Conservation (phyloP, 2,888 invertebrate species). For the Erebia aethiops region DNA sequence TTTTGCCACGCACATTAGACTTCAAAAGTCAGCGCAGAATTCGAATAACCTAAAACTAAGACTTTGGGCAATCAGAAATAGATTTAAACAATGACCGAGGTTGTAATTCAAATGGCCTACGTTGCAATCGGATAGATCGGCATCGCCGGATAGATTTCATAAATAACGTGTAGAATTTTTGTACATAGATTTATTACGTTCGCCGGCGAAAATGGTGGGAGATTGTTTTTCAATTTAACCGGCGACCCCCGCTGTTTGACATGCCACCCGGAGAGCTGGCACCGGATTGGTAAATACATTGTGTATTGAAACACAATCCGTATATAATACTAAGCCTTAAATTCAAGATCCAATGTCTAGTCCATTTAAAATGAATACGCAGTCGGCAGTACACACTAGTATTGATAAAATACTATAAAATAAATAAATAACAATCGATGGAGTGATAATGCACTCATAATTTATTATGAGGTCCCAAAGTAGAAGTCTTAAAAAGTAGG, state of each 20-base stretch:
- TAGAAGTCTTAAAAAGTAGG: no score
- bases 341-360: constrained; percentile 23
- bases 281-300: constrained; percentile 52
- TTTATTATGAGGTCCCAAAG: no score
- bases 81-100: constrained; percentile 11
- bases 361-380: background rate
- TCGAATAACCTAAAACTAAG: no score
- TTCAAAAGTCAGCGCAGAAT: no score
- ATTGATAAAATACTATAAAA: background rate
- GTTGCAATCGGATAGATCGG: constrained; percentile 64
- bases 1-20: no score
- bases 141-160: constrained; percentile 76
- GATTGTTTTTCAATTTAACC: constrained; percentile 84
- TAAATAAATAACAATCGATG: no score
- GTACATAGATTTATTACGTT: constrained; percentile 83
- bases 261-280: constrained; percentile 67
- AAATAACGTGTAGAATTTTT: constrained; percentile 82
- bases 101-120: constrained; percentile 48
- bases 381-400: background rate
- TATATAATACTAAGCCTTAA: constrained; percentile 29
- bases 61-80: no score
- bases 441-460: no score
- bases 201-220: constrained; percentile 82
- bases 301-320: constrained; percentile 37
- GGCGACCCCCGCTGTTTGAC: constrained; percentile 78